These are phyloP conservation scores for Rhyacichthys aspro DNA, from an alignment of 2,797 vertebrate species.

Conservation along the genomic window DNA sequence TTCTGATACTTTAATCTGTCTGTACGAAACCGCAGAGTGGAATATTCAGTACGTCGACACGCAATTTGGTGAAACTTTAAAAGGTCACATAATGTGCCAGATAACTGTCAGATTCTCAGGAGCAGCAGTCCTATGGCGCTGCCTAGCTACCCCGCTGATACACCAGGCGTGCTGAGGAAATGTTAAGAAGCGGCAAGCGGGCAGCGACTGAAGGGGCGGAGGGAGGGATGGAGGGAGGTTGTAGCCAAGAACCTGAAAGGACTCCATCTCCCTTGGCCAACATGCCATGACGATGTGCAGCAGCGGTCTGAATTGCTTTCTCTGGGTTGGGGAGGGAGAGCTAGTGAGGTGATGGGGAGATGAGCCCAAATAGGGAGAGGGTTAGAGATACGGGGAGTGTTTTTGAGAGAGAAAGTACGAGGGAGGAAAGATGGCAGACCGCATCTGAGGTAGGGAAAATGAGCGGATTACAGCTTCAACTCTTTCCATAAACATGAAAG, in stretches of 20 bases:
- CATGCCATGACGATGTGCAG: conserved; percentile 75
- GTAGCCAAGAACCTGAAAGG: conserved; percentile 68
- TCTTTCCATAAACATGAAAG: conserved; percentile 72
- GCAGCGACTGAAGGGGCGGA: conserved; percentile 19
- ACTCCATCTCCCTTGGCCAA: conserved; percentile 76
- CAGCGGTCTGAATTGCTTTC: conserved; percentile 74
- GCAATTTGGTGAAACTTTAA: conserved; percentile 49
- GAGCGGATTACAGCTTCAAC: conserved; percentile 60
- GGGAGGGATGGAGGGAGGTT: conserved; percentile 34
- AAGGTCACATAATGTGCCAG: conserved; percentile 64
- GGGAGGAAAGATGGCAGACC: conserved; percentile 35
- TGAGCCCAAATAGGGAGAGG: conserved; percentile 58
- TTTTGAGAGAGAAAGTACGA: conserved; percentile 31
- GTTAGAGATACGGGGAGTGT: conserved; percentile 49
- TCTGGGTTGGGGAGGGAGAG: conserved; percentile 66
- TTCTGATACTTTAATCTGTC: conserved; percentile 39
- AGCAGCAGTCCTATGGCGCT: conserved; percentile 44
- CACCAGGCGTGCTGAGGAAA: conserved; percentile 61
- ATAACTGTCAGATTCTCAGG: conserved; percentile 56
- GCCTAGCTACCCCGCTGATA: conserved; percentile 60
- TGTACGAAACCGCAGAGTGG: conserved; percentile 19
- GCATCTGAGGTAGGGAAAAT: conserved; percentile 66
- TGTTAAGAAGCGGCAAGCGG: conserved; percentile 55
- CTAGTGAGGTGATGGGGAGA: conserved; percentile 68
- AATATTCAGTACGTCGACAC: conserved; percentile 12